Base-by-base conservation (phyloP, 2,113 vertebrate species). In the Sterna hirundo region DNA sequence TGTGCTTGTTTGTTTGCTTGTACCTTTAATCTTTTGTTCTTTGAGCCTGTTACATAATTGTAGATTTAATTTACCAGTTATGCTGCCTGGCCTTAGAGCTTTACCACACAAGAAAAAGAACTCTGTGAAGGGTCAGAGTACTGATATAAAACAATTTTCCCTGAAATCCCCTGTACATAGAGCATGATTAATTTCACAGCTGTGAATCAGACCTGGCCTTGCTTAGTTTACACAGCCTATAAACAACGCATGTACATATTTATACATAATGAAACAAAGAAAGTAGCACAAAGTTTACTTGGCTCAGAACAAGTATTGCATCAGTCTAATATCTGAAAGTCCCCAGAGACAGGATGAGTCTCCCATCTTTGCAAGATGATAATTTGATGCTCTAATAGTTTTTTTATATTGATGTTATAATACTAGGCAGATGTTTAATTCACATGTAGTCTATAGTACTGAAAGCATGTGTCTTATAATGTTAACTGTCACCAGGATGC, bases 401-500 rank as follows among this genome's bases (percentile, higher is more conserved):
- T 70, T 86, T 69, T 69, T 40, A 49, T 74, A 82, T 44, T 44
- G 51, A 29, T 65, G 21, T 36, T 78, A 64, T 86, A 89, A 86
- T 69, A 64, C 18, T 46, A 66, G 82, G 46, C 88, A 96, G 95
- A 95, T 96, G 91, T 94, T 95, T 86, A 44, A 83, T 89, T 94
- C 75, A 65, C 16, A 76, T 91, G 14, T 91, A 91, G 44, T 61
- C 22, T 18, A 44, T 23, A 94, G 61, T 70, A 88, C 62, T 81
- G 68, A 90, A 92, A 83, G 9, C 17, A 74, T 30, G 29, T 64
- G 19, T 75, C 58, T 70, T 83, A 44, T 40, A 93, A 86, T 55
- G 68, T 87, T 34, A 88, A 80, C 57, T 93, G 34, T 46, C 60
- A 89, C 22, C 38, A 87, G 44, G 51, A 75, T 89, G 30, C 38